A percentile compares a stretch with the other conserved stretches of the same genome.
Conservation (phyloP, 1,140 invertebrate species). For the Sinella curviseta region DNA sequence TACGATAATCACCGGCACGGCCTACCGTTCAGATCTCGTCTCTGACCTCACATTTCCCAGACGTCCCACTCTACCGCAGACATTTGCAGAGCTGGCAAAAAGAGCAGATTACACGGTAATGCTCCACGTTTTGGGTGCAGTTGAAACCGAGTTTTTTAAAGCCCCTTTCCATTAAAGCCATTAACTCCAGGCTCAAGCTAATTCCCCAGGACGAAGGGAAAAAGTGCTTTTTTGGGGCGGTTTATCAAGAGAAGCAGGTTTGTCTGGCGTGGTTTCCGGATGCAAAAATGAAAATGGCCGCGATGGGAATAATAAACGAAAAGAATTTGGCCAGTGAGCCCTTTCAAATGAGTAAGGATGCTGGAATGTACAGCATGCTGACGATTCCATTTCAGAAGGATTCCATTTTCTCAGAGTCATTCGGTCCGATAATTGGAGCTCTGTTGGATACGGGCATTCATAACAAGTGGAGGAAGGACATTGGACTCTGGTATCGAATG, state of each 20-base stretch:
- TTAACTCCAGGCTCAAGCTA: background rate
- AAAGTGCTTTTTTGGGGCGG: background rate
- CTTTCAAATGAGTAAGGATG: background rate
- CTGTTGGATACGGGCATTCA: constrained; percentile 6
- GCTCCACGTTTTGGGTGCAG: background rate
- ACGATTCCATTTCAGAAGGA: background rate
- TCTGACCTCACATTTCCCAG: constrained; percentile 18
- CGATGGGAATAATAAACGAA: background rate
- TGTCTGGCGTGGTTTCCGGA: background rate
- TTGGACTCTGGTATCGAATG: background rate
- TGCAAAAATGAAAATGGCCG: background rate
- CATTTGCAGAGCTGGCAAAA: background rate
- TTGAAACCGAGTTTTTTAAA: background rate
- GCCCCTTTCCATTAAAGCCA: background rate
- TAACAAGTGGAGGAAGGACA: background rate
- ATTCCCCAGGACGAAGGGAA: background rate
- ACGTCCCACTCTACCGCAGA: constrained; percentile 1
- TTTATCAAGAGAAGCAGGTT: background rate
- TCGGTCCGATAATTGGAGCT: background rate
- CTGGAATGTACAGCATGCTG: background rate
- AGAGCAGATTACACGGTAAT: background rate
- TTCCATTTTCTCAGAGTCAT: background rate
- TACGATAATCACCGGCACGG: constrained; percentile 26
- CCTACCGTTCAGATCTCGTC: constrained; percentile 10
- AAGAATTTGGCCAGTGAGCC: background rate